Base-by-base conservation (phyloP, 1,140 invertebrate genomes). In the Nixonia krombeini region DNA sequence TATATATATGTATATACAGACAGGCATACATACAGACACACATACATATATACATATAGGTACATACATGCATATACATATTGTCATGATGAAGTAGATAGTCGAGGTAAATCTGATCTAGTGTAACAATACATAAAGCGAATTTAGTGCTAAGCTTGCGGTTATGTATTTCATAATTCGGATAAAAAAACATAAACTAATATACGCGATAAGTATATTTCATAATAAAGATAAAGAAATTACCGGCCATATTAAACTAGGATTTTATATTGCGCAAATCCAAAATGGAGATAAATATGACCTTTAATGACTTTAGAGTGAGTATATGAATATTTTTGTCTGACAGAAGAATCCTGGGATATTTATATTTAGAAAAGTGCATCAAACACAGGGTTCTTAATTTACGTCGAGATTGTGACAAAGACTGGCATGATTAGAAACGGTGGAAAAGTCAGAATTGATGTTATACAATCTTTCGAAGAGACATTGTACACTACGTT, bases 211-310 rank as follows among this genome's bases (percentile, higher is more conserved):
- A 74, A 70, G 57, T 70, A n/a, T n/a, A 64, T 62, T 53, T 65
- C 51, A 73, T 56, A 66, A 72, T 61, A 62, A 37, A 64, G 51
- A 65, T 57, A 72, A 76, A 74, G 58, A 80, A 78, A 82, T 79
- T 78, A 82, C 79, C 79, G 80, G 80, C 78, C 80, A 81, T 80
- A 76, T 74, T 82, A 79, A 80, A 71, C 61, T 79, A 79, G 71
- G 72, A 72, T 81, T 82, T 81, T 81, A 74, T 79, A 81, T 79
- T 57, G 69, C 69, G 72, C 69, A 70, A 67, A 74, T 71, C 44
- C 42, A 50, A 56, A 51, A 40, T 9, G 53, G 29, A 37, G 18
- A 41, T 28, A 23, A 35, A n/a, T n/a, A n/a, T n/a, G n/a, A 47
- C 17, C 33, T 46, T 53, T 38, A 49, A 33, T 33, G 53, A 56